Conservation (phyloP, 2,113 vertebrate species). For the Takifugu bimaculatus region DNA sequence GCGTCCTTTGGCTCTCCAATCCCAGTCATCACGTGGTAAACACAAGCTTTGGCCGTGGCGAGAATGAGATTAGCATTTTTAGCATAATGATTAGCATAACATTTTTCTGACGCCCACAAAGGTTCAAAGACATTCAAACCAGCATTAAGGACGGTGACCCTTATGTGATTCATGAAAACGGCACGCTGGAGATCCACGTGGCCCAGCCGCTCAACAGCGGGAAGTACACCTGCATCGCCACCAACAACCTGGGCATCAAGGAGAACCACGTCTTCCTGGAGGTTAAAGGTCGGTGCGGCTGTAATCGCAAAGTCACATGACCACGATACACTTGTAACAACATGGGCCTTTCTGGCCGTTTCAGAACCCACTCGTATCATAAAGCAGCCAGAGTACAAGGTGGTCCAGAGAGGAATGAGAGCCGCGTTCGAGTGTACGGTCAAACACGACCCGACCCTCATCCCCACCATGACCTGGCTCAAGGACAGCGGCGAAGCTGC, state of each 20-base stretch:
- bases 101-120: conserved; percentile 35
- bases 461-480: conserved; percentile 83
- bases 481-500: conserved; percentile 84
- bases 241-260: conserved; percentile 85
- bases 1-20: conserved; percentile 90
- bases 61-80: not conserved
- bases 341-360: not conserved
- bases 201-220: conserved; percentile 83
- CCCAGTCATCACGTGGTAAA: conserved; percentile 89
- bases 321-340: not conserved
- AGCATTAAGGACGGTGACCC: conserved; percentile 78
- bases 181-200: conserved; percentile 87
- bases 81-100: not conserved
- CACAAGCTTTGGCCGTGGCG: not conserved
- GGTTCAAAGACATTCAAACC: conserved; percentile 89
- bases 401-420: conserved; percentile 80
- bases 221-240: conserved; percentile 90
- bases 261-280: conserved; percentile 89
- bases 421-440: conserved; percentile 89
- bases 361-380: conserved; percentile 92
- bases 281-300: conserved; percentile 85
- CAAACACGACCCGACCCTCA: conserved; percentile 85
- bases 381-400: conserved; percentile 87
- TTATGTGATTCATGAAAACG: conserved; percentile 87
- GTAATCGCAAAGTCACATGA: not conserved